Percentiles rank a stretch among this genome's conserved stretches.
These are phyloP conservation scores for Melangyna quadrimaculata DNA, from an alignment of 2,888 invertebrate genomes.

Conservation along the genomic window DNA sequence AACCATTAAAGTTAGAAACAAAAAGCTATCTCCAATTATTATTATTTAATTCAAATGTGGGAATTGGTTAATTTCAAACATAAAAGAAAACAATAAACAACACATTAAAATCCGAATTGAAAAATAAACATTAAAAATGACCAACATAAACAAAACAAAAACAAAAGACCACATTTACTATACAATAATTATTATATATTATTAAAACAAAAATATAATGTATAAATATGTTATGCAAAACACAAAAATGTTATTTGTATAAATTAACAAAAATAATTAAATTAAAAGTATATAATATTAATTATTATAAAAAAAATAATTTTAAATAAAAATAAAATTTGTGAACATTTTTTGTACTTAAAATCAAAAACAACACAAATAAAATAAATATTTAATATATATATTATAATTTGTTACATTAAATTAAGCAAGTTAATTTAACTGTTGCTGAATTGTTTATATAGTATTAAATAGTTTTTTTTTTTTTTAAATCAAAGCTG, in stretches of 20 bases:
- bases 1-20: constrained; percentile 1
- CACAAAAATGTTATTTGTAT: constrained; percentile 36
- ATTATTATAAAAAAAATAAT: constrained; percentile 11
- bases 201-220: constrained; percentile 21
- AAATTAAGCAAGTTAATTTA: constrained; percentile 37
- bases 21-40: constrained; percentile 9
- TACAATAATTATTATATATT: constrained; percentile 51
- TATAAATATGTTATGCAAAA: constrained; percentile 16
- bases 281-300: constrained; percentile 21
- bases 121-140: constrained; percentile 36
- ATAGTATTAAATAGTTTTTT: not conserved
- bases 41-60: constrained; percentile 28
- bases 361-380: constrained; percentile 53
- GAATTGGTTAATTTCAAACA: constrained; percentile 65
- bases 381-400: constrained; percentile 37
- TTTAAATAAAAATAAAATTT: constrained; percentile 33
- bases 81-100: constrained; percentile 69
- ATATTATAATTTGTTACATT: constrained; percentile 27
- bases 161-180: constrained; percentile 53
- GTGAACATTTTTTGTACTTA: constrained; percentile 45
- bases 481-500: constrained; percentile 40
- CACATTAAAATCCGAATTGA: constrained; percentile 50
- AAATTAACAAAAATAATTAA: constrained; percentile 29
- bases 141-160: constrained; percentile 31
- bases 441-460: constrained; percentile 20